A percentile compares a stretch with the other conserved stretches of the same genome.
Evolutionary conservation across 2,888 invertebrate genomes (phyloP).

Genomic region (Noctua fimbriata): DNA sequence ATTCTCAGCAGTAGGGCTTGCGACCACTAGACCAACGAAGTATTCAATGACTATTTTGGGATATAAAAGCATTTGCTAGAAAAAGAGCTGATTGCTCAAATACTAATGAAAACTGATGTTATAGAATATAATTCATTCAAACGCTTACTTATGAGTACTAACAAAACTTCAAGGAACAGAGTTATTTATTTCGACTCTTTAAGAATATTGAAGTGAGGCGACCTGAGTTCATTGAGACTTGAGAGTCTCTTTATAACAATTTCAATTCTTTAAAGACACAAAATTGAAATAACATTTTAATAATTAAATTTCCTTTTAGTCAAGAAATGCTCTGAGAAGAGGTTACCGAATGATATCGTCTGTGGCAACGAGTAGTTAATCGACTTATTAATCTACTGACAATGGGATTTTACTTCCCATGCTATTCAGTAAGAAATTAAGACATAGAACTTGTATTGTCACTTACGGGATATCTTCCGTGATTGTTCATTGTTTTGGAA

Average conservation of each 20-base stretch:
- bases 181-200: slow-evolving; percentile 16
- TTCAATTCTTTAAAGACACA: slow-evolving; percentile 8
- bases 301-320: slow-evolving; percentile 5
- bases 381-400: background rate
- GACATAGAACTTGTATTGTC: too few species aligned
- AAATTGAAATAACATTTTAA: slow-evolving; percentile 4
- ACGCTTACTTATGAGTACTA: background rate
- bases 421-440: background rate
- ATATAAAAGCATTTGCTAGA: background rate
- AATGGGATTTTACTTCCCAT: background rate
- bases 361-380: background rate
- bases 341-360: background rate
- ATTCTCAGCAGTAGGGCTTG: background rate
- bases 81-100: background rate
- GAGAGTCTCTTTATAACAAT: background rate
- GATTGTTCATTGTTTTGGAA: too few species aligned
- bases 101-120: background rate
- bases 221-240: background rate
- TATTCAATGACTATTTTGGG: background rate
- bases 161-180: background rate
- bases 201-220: slow-evolving; percentile 16
- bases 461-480: too few species aligned
- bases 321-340: background rate
- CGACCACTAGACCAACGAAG: background rate
- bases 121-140: background rate